These are phyloP conservation scores for Xiphorhynchus elegans DNA, from an alignment of 2,113 vertebrate genomes.

Conservation along the genomic window DNA sequence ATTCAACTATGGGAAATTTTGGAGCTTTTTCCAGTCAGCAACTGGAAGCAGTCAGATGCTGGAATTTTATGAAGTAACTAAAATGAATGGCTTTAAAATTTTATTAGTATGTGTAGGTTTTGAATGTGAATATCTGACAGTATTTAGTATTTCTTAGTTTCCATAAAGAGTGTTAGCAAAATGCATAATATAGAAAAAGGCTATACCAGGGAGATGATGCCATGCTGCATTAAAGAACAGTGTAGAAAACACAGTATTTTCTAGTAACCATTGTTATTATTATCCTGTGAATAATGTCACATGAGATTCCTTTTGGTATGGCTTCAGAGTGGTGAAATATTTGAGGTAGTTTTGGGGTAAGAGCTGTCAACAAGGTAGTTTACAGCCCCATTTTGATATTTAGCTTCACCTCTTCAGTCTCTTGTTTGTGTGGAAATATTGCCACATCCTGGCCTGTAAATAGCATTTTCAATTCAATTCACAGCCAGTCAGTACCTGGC, in stretches of 20 bases:
- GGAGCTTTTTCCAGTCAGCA: conserved; percentile 8
- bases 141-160: neutral
- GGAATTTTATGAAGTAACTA: neutral
- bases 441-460: neutral
- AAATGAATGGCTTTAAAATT: neutral
- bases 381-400: neutral
- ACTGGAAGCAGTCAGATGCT: neutral
- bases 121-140: neutral
- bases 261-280: neutral
- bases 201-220: neutral
- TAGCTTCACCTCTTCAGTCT: neutral
- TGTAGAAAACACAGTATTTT: neutral
- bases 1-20: conserved; percentile 6
- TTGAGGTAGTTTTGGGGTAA: neutral
- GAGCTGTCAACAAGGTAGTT: neutral
- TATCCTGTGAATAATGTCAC: neutral
- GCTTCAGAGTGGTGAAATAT: neutral
- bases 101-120: neutral
- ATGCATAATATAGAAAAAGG: neutral
- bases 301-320: neutral
- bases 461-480: neutral
- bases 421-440: conserved; percentile 19
- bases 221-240: neutral
- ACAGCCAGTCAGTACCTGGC: neutral
- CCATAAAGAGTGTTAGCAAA: neutral